Conservation (phyloP, 2,888 invertebrate genomes). For the Dryobota labecula region DNA sequence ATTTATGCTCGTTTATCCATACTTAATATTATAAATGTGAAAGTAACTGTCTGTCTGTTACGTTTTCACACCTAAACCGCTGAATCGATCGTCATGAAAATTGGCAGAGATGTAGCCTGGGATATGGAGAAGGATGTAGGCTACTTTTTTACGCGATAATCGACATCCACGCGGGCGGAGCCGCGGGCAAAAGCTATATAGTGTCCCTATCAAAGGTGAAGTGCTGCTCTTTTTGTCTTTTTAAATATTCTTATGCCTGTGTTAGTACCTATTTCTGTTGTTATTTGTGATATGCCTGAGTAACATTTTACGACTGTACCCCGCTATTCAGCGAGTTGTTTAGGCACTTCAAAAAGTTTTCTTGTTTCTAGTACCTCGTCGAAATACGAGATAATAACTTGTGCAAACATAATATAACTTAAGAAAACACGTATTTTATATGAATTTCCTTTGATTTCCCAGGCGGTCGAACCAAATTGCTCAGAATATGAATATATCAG, state of each 20-base stretch:
- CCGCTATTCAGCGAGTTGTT: conserved; percentile 13
- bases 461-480: conserved; percentile 59
- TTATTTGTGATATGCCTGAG: conserved; percentile 5
- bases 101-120: no score
- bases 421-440: conserved; percentile 61
- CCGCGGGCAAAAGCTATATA: no score
- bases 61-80: no score
- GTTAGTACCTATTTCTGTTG: conserved; percentile 10
- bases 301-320: conserved; percentile 23
- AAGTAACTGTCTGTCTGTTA: no score
- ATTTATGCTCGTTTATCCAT: conserved; percentile 1
- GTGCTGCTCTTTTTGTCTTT: not conserved
- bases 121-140: no score
- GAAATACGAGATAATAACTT: conserved; percentile 41
- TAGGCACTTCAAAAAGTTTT: conserved; percentile 31
- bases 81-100: no score
- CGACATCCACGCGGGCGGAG: no score
- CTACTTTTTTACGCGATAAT: no score
- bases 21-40: no score
- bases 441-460: conserved; percentile 72
- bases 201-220: not conserved
- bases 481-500: conserved; percentile 53
- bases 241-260: not conserved
- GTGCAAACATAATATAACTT: conserved; percentile 50
- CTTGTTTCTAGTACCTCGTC: conserved; percentile 29